phyloP scores from a whole-genome alignment of 2,113 vertebrate species.

The Collichthys lucidus region DNA sequence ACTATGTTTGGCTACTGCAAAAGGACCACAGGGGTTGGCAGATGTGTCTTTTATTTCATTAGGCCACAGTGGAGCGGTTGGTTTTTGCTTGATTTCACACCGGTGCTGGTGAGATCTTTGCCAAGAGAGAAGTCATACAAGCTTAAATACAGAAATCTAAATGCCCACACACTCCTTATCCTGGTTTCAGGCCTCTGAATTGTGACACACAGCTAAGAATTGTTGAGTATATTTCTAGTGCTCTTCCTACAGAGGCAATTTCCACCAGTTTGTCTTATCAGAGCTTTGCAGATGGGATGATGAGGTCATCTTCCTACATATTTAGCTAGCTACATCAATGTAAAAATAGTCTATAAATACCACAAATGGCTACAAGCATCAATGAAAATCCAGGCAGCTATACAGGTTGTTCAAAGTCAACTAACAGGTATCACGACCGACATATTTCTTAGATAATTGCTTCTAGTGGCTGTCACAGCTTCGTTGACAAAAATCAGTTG shows the following conservation, averaged over 20 bases:
- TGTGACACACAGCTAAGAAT: not conserved
- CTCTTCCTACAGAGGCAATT: not conserved
- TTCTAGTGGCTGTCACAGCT: not conserved
- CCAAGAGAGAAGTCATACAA: not conserved
- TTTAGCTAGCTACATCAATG: not conserved
- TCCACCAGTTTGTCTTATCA: not conserved
- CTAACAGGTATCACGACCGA: not conserved
- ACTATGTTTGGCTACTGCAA: constrained; percentile 2
- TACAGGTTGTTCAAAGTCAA: not conserved
- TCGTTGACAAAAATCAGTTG: not conserved
- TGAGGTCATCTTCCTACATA: not conserved
- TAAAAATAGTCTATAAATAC: not conserved
- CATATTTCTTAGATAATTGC: not conserved
- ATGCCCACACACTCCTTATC: not conserved
- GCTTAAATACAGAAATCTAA: not conserved
- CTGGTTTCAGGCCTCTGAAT: not conserved
- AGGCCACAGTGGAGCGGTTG: not conserved
- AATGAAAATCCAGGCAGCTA: not conserved
- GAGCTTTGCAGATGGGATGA: not conserved
- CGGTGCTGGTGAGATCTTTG: not conserved
- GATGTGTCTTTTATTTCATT: constrained; percentile 14
- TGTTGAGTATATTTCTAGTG: not conserved
- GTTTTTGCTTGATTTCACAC: not conserved
- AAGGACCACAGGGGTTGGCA: constrained; percentile 8
- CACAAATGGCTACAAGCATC: not conserved